Percentiles rank a stretch among this genome's conserved stretches.
Conservation (phyloP, 2,797 vertebrate genomes). For the Mycteria americana region DNA sequence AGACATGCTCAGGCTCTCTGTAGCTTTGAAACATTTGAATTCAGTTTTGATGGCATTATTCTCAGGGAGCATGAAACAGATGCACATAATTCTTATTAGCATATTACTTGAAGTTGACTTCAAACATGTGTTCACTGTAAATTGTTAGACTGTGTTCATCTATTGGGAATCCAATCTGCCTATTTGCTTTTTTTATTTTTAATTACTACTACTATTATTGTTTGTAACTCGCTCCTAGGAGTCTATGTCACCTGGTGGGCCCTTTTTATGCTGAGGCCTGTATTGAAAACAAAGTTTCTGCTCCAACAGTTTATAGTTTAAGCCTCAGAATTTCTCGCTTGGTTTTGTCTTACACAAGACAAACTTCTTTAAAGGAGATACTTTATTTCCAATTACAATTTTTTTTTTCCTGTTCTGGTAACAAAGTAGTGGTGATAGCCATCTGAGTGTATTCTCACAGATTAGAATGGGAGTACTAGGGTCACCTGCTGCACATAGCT, state of each 20-base stretch:
- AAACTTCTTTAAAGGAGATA: background rate
- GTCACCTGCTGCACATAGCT: background rate
- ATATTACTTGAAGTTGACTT: constrained; percentile 45
- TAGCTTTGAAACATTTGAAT: constrained; percentile 30
- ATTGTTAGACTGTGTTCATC: background rate
- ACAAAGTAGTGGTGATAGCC: background rate
- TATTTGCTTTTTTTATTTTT: background rate
- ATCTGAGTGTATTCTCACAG: background rate
- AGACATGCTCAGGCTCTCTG: background rate
- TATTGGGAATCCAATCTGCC: constrained; percentile 8
- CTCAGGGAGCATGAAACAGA: constrained; percentile 23
- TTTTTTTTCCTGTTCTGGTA: background rate
- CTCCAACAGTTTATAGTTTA: background rate
- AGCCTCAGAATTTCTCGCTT: background rate
- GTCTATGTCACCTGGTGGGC: background rate
- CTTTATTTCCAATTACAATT: background rate
- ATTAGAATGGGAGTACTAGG: background rate
- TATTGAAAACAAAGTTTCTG: background rate
- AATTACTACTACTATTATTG: background rate
- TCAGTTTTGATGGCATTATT: constrained; percentile 46
- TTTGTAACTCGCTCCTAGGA: background rate
- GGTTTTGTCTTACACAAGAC: background rate
- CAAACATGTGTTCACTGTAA: constrained; percentile 14
- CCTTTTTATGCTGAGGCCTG: background rate
- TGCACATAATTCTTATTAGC: constrained; percentile 31